Evolutionary conservation across 2,888 invertebrate genomes (phyloP).

Genomic region (Callinectes sapidus): DNA sequence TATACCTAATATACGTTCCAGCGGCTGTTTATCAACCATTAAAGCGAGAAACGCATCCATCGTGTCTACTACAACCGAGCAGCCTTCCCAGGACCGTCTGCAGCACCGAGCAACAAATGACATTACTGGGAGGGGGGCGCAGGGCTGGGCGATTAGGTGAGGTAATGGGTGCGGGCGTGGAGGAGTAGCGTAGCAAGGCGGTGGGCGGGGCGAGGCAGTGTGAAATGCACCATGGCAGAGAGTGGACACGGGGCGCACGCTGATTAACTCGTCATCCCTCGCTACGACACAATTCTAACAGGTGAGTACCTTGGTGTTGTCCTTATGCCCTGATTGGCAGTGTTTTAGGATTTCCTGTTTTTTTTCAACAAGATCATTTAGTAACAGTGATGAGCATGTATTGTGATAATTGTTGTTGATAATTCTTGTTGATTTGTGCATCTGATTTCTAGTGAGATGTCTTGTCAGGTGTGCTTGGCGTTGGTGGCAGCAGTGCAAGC

Average conservation of each 20-base stretch:
- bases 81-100: background rate
- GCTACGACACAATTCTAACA: background rate
- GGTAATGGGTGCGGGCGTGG: slow-evolving; percentile 15
- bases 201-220: slow-evolving; percentile 35
- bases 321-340: background rate
- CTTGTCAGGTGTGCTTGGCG: background rate
- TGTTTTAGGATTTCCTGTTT: background rate
- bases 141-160: slow-evolving; percentile 10
- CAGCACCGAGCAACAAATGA: slow-evolving; percentile 6
- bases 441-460: background rate
- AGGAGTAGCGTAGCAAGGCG: background rate
- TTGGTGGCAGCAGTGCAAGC: background rate
- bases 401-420: background rate
- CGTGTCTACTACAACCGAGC: background rate
- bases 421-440: background rate
- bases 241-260: slow-evolving; percentile 37
- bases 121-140: background rate
- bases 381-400: background rate
- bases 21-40: background rate
- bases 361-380: background rate
- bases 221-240: slow-evolving; percentile 48
- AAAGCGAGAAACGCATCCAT: slow-evolving; percentile 27
- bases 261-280: slow-evolving; percentile 36
- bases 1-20: slow-evolving; percentile 20
- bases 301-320: background rate